Base-by-base conservation (phyloP, 2,888 invertebrate genomes). In the Drosophila rubida region DNA sequence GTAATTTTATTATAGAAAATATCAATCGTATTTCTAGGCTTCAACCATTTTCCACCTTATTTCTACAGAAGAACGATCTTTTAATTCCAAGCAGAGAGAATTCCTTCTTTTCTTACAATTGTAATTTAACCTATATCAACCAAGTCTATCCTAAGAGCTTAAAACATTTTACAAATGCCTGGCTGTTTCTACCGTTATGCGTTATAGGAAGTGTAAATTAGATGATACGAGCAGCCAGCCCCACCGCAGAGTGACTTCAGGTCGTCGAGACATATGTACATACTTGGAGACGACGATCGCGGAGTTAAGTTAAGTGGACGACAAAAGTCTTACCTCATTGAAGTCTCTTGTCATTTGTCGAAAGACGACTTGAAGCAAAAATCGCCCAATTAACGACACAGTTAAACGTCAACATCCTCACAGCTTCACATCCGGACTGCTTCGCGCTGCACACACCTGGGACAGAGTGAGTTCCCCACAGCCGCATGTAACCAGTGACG, bases 341-440 rank as follows among this genome's bases (percentile, higher is more conserved):
- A 65, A 62, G 81, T 62, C 70, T 87, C 82, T 69, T 84, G 85
- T 85, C 78, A 87, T 87, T 87, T 85, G 88, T 81, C 82, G 85
- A 71, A 68, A 72, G 69, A 72, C 50, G 66, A 58, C 64, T 65
- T 61, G 51, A 74, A 65, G 69, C 49, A 74, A 78, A 87, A 82
- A 81, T 71, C 82, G 73, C 48, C 87, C 84, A 84, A 84, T 84
- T 88, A 84, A 87, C 74, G 73, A 66, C 88, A 87, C 84, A 83
- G 84, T 88, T 84, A 84, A 84, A 86, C 80, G 84, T 88, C 88
- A 84, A 84, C 84, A 84, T 84, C 84, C 84, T 84, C 84, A 88
- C 87, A 75, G 79, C 87, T 65, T 45, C 61, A 86, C 87, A 88
- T 86, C 87, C 88, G 84, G 88, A 86, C 46, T 61, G 83, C 46